Conservation (phyloP, 2,113 vertebrate species). For the Melozone crissalis region DNA sequence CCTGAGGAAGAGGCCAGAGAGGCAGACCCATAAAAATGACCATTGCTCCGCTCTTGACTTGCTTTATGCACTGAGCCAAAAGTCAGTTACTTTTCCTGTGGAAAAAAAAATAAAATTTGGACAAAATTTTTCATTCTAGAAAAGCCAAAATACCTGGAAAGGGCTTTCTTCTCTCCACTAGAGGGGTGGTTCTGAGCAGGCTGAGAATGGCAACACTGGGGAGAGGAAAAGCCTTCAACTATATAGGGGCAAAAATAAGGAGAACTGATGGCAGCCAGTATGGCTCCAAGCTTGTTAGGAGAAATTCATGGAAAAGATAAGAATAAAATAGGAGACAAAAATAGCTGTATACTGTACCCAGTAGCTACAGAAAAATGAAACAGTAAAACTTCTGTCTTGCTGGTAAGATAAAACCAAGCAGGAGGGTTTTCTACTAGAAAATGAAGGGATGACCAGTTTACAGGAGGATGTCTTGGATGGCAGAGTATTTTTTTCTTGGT, state of each 20-base stretch:
- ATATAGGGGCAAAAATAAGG: not conserved
- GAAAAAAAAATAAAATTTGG: rapidly evolving
- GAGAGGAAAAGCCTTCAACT: not conserved
- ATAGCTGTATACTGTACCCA: not conserved
- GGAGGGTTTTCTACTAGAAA: not conserved
- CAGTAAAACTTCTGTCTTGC: not conserved
- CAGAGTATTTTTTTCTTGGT: not conserved
- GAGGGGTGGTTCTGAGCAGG: not conserved
- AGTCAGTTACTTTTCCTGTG: not conserved
- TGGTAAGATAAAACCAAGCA: not conserved
- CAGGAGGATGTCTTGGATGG: not conserved
- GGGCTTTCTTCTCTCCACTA: not conserved
- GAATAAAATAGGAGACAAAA: not conserved
- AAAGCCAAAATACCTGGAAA: not conserved
- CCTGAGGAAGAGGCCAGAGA: not conserved
- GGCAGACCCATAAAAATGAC: not conserved
- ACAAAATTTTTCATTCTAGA: not conserved
- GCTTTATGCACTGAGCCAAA: not conserved
- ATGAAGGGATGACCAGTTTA: not conserved
- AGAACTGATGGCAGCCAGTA: not conserved
- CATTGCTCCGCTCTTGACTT: not conserved
- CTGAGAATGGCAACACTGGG: not conserved
- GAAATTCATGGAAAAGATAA: not conserved
- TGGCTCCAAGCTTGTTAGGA: not conserved
- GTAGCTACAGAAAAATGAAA: not conserved